Base-by-base conservation (phyloP, 2,888 invertebrate species). In the Seira musarum region DNA sequence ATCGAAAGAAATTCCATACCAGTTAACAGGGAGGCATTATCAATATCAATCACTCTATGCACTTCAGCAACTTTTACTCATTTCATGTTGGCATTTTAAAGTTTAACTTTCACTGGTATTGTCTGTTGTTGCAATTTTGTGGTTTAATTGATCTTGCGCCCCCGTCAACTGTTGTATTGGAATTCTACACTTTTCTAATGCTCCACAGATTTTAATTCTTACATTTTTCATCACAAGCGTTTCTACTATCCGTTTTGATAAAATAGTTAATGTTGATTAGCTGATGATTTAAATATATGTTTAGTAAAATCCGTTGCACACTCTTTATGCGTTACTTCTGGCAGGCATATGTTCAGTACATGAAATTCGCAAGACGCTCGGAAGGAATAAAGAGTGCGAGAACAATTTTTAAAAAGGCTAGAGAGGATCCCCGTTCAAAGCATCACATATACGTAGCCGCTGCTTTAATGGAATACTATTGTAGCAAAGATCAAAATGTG, bases 391-490 rank as follows among this genome's bases (percentile, higher is more conserved):
- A 98, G 89, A 94, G 98, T 0, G 98, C 99, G 0, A 90, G 99
- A 87, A 93, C 93, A 0, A 95, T 99, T 15, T 99, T 99, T 89
- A 98, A 98, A 89, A 91, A 95, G 85, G 98, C 98, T 0, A 91
- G 99, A 22, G 98, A 99, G 88, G 99, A 99, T 88, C 89, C 91
- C 2, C 88, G 92, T 19, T 93, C 94, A 0, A 93, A 93, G 1
- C 96, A 96, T 90, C 98, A 99, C 89, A 95, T 99, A 61, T 99
- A 95, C 89, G 97, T 98, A 0, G 95, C 98, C 0, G 98, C 99
- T 0, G 98, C 99, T 0, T 91, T 98, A 0, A 99, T 99, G 98
- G 99, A 99, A 89, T 99, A 99, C 89, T 99, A 98, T 88, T 99
- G 99, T 89, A 97, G 96, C 53, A 99, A 99, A 89, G 98, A 98